These are phyloP conservation scores for Corticium candelabrum DNA, from an alignment of 37 sponge, comb jelly and placozoan genomes.

Conservation along the genomic window DNA sequence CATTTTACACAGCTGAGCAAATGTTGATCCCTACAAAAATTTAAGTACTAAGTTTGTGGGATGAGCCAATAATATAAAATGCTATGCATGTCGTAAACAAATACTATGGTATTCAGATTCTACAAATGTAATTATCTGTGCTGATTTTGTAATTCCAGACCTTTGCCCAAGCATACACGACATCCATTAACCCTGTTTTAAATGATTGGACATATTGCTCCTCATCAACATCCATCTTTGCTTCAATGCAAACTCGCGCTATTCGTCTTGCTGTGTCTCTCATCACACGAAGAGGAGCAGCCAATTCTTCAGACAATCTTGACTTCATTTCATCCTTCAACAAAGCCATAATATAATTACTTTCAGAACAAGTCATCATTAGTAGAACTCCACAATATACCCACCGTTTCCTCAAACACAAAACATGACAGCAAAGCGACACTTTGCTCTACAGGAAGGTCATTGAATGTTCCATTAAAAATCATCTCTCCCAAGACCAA, in stretches of 20 bases:
- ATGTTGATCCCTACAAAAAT: slow-evolving; percentile 58
- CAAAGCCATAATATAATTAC: not conserved
- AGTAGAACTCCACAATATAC: not conserved
- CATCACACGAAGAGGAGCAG: slow-evolving; percentile 77
- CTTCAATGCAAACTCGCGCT: slow-evolving; percentile 72
- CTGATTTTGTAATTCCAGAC: slow-evolving; percentile 43
- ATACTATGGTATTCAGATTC: not conserved
- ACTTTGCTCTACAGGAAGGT: slow-evolving; percentile 80
- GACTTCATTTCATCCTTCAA: slow-evolving; percentile 47
- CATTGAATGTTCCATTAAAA: slow-evolving; percentile 95
- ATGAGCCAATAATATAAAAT: not conserved
- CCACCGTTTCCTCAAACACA: slow-evolving; percentile 73
- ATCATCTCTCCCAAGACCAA: slow-evolving; percentile 90
- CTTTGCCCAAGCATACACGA: slow-evolving; percentile 80
- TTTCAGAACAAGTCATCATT: not conserved
- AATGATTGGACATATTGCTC: slow-evolving; percentile 88
- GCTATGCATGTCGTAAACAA: not conserved
- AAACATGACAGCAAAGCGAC: slow-evolving; percentile 93
- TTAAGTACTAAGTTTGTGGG: not conserved
- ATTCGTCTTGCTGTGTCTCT: slow-evolving; percentile 94
- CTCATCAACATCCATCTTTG: slow-evolving; percentile 80
- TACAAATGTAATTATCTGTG: not conserved
- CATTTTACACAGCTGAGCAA: slow-evolving; percentile 95
- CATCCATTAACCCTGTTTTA: slow-evolving; percentile 93
- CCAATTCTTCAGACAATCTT: slow-evolving; percentile 66